Evolutionary conservation across 2,113 vertebrate species (phyloP), one percentile per base, ranked within the genome.

Genomic region (Amblyopsis rosae): DNA sequence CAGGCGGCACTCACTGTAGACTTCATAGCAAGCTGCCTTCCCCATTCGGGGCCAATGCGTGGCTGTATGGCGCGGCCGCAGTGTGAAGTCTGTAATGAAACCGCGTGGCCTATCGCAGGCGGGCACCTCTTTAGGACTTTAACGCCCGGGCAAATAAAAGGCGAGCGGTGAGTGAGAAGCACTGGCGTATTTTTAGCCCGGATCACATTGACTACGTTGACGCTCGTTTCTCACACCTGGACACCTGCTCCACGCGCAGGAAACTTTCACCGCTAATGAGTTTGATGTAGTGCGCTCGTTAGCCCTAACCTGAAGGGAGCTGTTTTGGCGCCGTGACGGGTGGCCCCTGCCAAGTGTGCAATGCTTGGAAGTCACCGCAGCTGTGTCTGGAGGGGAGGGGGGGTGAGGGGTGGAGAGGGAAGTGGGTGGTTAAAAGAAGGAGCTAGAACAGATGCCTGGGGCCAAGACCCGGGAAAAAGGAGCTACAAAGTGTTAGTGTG

Each of bases 271-370:
- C 77, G 72, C 89, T 93, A 93, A 92, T 90, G 88, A 91, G 91
- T 88, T 71, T 92, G 84, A 93, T 92, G 90, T 90, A 91, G 90
- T 85, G 90, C 70, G 71, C 79, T 93, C 89, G 88, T 95, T 93
- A 93, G 89, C 81, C 64, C 17, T 84, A 86, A 93, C 91, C 93
- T 92, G 86, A 91, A 88, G 91, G 90, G 92, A 93, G 87, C 87
- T 88, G 79, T 92, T 92, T 85, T 93, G 86, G 85, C 88, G 89
- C 47, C 75, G 79, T 80, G 90, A 71, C 73, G 80, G 76, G 81
- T 72, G 84, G 84, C 76, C 72, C 67, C 69, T 87, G 90, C 87
- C 89, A 92, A 85, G 73, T 89, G 86, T 80, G 80, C 82, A 91
- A 77, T 80, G 79, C 82, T 82, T 86, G 61, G 83, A 85, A 67